Evolutionary conservation across 2,888 invertebrate species (phyloP).

Genomic region (Magallana nippona): DNA sequence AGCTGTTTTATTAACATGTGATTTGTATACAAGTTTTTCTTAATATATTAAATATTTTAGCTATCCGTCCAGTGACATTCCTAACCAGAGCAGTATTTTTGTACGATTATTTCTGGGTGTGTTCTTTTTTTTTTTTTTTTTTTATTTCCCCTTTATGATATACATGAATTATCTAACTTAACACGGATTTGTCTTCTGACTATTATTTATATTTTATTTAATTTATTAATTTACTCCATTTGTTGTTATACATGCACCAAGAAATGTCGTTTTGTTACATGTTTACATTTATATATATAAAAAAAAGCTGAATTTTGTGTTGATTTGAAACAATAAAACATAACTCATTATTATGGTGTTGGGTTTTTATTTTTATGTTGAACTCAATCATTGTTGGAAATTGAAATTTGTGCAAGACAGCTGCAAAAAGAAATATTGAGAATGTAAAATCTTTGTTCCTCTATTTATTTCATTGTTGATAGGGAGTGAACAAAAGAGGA

Average conservation of each 20-base stretch:
- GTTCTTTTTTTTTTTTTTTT: conserved; percentile 13
- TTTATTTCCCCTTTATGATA: neutral
- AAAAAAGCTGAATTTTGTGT: conserved; percentile 26
- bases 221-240: conserved; percentile 29
- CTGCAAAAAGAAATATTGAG: neutral
- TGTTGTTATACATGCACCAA: conserved; percentile 30
- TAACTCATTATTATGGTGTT: neutral
- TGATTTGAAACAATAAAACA: conserved; percentile 31
- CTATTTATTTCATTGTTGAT: neutral
- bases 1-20: neutral
- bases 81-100: conserved; percentile 31
- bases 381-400: neutral
- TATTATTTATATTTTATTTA: neutral
- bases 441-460: neutral
- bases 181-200: neutral
- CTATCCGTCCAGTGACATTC: neutral
- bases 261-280: conserved; percentile 28
- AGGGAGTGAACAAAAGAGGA: neutral
- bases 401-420: neutral
- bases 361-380: neutral
- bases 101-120: neutral
- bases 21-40: conserved; percentile 17
- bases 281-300: conserved; percentile 23
- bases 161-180: neutral
- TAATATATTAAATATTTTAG: neutral